These are phyloP conservation scores for Meandrusa payeni DNA, from an alignment of 2,888 invertebrate genomes.

Conservation along the genomic window DNA sequence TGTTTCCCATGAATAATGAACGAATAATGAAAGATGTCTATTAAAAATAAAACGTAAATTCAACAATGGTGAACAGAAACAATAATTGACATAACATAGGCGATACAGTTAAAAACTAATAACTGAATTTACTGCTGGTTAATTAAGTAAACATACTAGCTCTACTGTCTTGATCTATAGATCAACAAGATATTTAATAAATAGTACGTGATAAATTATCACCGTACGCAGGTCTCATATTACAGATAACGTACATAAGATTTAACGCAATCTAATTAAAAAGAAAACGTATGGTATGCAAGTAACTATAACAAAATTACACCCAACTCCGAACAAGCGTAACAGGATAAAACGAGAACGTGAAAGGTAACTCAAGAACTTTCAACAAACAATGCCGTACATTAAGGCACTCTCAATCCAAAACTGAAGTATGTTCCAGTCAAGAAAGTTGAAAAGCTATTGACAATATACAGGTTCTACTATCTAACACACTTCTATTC, in stretches of 20 bases:
- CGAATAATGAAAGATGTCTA: no score
- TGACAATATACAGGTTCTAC: constrained; percentile 11
- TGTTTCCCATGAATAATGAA: no score
- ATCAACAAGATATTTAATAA: constrained; percentile 3
- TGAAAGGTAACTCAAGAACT: constrained; percentile 44
- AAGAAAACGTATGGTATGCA: constrained; percentile 31
- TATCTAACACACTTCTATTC: not conserved
- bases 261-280: constrained; percentile 32
- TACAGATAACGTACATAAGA: constrained; percentile 10
- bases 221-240: constrained; percentile 23
- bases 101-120: not conserved
- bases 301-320: constrained; percentile 26
- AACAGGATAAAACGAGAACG: constrained; percentile 46
- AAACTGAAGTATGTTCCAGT: constrained; percentile 20
- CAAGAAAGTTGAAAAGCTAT: constrained; percentile 30
- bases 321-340: constrained; percentile 34
- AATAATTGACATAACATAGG: constrained; percentile 12
- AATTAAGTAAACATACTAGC: constrained; percentile 6
- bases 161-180: not conserved
- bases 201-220: constrained; percentile 11
- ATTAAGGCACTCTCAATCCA: constrained; percentile 62
- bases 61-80: constrained; percentile 27
- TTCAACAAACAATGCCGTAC: constrained; percentile 66
- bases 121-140: not conserved
- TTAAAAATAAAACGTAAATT: constrained; percentile 25